Base-by-base conservation (phyloP, 2,888 invertebrate genomes). In the Ephialtes manifestator region DNA sequence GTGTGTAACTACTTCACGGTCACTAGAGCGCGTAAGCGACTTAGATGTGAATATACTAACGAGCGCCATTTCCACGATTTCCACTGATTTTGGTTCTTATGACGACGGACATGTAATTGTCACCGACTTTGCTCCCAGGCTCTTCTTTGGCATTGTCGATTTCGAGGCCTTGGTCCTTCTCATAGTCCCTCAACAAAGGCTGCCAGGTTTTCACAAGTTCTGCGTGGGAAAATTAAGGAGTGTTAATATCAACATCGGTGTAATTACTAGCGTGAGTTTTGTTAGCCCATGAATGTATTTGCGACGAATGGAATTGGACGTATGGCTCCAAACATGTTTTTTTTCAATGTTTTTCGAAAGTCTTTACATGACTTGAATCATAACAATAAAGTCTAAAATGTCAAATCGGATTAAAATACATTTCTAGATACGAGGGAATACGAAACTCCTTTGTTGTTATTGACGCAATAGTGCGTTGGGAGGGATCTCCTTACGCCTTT, bases 61-160 rank as follows among this genome's bases (percentile, higher is more conserved):
- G 75, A 76, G 67, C 68, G 35, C 88, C 89, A 81, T 89, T 85
- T 81, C 88, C 88, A 31, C 82, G 86, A 63, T 74, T 83, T 35
- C 91, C 91, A 10, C 51, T 84, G 15, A 92, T 72, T 75, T 78
- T 86, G 2, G 87, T 89, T 68, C 90, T 88, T 51, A 89, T 80
- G 0, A 91, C 89, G 11, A 89, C 60, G 0, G 91, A 90, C 88
- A 91, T 87, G 79, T 90, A 92, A 75, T 91, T 91, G 46, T 91
- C 90, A 11, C 91, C 91, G 13, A 85, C 39, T 58, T 90, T 89
- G 8, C 85, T 84, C 0, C 89, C 91, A 53, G 87, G 87, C 46
- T 89, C 87, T 68, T 91, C 90, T 24, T 83, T 63, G 1, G 86
- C 90, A 46, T 90, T 65, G 24, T 70, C 67, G 48, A 92, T 74